phyloP scores from a whole-genome alignment of 2,113 vertebrate species.

The Machaerirhynchus nigripectus region DNA sequence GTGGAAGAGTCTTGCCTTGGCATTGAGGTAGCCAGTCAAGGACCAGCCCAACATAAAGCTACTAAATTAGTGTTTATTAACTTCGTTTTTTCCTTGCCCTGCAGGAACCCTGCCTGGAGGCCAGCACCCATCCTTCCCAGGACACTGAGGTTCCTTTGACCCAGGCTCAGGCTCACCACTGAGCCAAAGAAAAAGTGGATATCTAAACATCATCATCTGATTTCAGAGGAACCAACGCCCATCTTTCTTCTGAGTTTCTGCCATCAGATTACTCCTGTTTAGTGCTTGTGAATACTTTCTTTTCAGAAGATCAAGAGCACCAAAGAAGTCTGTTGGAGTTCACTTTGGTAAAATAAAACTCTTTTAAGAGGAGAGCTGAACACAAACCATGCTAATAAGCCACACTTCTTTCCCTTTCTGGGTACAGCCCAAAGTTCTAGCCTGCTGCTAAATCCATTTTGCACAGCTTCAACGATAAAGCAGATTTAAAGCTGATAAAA shows the following conservation, averaged over 20 bases:
- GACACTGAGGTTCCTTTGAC: not conserved
- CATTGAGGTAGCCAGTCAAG: not conserved
- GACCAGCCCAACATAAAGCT: not conserved
- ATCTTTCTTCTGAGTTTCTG: not conserved
- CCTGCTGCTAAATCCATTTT: slow-evolving; percentile 13
- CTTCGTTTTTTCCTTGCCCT: not conserved
- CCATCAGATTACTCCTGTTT: not conserved
- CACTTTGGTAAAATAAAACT: not conserved
- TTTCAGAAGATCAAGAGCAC: not conserved
- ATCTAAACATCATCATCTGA: not conserved
- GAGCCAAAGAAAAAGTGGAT: not conserved
- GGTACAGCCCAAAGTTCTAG: not conserved
- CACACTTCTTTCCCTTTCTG: not conserved
- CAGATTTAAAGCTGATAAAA: not conserved
- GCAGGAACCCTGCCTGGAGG: not conserved
- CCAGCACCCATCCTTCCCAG: not conserved
- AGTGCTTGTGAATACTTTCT: not conserved
- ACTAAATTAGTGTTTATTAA: not conserved
- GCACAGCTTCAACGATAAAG: not conserved
- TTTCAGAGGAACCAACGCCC: not conserved
- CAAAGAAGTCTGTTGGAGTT: not conserved
- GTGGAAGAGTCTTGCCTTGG: not conserved
- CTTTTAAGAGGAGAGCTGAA: not conserved
- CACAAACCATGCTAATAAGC: not conserved
- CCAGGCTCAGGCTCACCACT: not conserved